phyloP scores from a whole-genome alignment of 30 jellyfish, hydroid and myxozoan genomes.

The Mastigias papua region DNA sequence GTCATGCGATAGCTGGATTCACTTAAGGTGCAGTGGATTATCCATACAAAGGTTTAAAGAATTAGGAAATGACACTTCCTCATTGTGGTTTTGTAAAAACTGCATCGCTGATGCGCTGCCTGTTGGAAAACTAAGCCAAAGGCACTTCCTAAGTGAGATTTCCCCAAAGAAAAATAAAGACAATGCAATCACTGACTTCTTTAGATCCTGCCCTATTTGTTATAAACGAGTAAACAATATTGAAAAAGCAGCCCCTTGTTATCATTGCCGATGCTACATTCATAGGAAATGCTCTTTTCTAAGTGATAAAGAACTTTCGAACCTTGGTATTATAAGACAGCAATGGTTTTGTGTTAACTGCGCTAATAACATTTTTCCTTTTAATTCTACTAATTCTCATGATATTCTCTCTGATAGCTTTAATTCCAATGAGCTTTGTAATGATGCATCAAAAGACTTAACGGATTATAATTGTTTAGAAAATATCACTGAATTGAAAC shows the following conservation, averaged over 20 bases:
- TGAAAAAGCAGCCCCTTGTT: conserved; percentile 27
- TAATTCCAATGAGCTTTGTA: conserved; percentile 47
- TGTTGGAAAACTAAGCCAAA: not conserved
- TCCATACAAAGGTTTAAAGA: conserved; percentile 21
- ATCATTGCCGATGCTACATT: no score
- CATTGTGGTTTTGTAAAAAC: not conserved
- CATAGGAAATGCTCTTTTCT: conserved; percentile 39
- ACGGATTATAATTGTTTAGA: conserved; percentile 26
- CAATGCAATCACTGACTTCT: not conserved
- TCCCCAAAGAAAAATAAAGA: not conserved
- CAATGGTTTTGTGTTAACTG: conserved; percentile 25
- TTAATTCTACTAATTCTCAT: conserved; percentile 27
- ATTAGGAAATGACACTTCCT: conserved; percentile 24
- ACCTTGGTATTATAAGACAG: not conserved
- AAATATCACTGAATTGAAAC: conserved; percentile 20
- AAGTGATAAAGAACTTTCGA: conserved; percentile 12
- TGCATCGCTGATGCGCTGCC: not conserved
- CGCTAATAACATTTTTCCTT: conserved; percentile 24
- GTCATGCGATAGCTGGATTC: conserved; percentile 10
- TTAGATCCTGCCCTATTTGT: conserved; percentile 24
- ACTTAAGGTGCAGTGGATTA: conserved; percentile 7
- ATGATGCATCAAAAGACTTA: conserved; percentile 19
- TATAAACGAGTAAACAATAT: conserved; percentile 6
- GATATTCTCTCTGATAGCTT: conserved; percentile 38
- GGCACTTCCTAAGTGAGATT: conserved; percentile 8